phyloP scores from a whole-genome alignment of 2,888 invertebrate genomes.

The Troglohyphantes excavatus region DNA sequence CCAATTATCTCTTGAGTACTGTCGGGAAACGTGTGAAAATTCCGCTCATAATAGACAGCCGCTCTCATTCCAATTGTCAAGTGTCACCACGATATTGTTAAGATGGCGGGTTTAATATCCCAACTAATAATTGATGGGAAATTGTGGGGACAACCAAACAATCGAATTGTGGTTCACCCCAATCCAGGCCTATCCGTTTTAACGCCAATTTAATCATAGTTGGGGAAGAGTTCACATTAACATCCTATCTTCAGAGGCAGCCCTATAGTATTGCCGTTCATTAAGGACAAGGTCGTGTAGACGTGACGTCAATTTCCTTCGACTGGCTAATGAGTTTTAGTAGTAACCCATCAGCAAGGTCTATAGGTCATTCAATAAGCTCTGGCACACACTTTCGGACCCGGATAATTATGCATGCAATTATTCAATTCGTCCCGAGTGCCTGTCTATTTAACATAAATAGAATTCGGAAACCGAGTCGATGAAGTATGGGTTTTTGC shows the following conservation, averaged over 20 bases:
- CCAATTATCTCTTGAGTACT: not conserved
- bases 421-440: slow-evolving; percentile 66
- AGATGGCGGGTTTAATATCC: not conserved
- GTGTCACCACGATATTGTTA: not conserved
- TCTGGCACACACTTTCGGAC: slow-evolving; percentile 29
- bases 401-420: slow-evolving; percentile 70
- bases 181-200: slow-evolving; percentile 5
- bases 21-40: too few species aligned
- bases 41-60: too few species aligned
- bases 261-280: slow-evolving; percentile 43
- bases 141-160: not conserved
- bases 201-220: slow-evolving; percentile 47
- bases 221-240: slow-evolving; percentile 53
- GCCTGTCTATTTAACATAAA: slow-evolving; percentile 63
- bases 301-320: slow-evolving; percentile 62
- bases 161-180: slow-evolving; percentile 20
- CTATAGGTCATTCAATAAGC: slow-evolving; percentile 72
- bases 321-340: slow-evolving; percentile 67
- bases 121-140: slow-evolving; percentile 10
- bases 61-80: not conserved
- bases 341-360: slow-evolving; percentile 57
- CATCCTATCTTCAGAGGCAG: slow-evolving; percentile 12
- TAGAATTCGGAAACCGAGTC: slow-evolving; percentile 45
- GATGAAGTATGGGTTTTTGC: slow-evolving; percentile 53
- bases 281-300: slow-evolving; percentile 66